A percentile compares a stretch with the other conserved stretches of the same genome.
These are phyloP conservation scores for Drosophila sulfurigaster DNA, from an alignment of 1,140 invertebrate species.

Conservation along the genomic window DNA sequence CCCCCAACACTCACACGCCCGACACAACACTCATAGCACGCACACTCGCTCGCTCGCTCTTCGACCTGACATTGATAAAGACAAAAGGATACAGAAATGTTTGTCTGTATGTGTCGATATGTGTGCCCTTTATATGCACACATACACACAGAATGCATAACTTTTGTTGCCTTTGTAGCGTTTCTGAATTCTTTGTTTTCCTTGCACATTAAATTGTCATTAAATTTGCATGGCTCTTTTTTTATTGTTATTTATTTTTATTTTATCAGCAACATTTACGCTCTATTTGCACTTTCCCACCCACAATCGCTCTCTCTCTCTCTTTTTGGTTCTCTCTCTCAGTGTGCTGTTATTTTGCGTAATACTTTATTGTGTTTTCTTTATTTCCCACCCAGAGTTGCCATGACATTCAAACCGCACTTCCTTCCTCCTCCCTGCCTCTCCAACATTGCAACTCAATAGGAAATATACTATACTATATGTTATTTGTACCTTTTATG, in stretches of 20 bases:
- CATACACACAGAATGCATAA: constrained; percentile 4
- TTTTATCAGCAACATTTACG: constrained; percentile 37
- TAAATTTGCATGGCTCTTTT: constrained; percentile 45
- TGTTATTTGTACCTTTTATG: neutral
- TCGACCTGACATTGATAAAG: constrained; percentile 77
- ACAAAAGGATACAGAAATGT: constrained; percentile 77
- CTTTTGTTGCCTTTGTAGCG: neutral
- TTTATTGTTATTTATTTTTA: constrained; percentile 25
- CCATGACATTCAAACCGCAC: constrained; percentile 33
- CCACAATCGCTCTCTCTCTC: constrained; percentile 15
- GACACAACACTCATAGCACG: constrained; percentile 55
- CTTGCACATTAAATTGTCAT: constrained; percentile 34
- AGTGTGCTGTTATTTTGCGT: constrained; percentile 49
- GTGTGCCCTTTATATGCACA: neutral
- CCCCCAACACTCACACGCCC: constrained; percentile 14
- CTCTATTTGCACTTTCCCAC: constrained; percentile 3
- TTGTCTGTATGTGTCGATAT: constrained; percentile 31
- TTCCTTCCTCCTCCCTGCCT: neutral
- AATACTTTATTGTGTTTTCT: constrained; percentile 28
- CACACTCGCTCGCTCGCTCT: constrained; percentile 42
- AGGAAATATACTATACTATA: neutral
- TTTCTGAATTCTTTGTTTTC: constrained; percentile 27
- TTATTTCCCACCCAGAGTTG: constrained; percentile 23
- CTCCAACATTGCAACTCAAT: neutral
- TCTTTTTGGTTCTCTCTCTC: constrained; percentile 15